phyloP scores from a whole-genome alignment of 2,797 vertebrate genomes.

The Steatocranus sp. region DNA sequence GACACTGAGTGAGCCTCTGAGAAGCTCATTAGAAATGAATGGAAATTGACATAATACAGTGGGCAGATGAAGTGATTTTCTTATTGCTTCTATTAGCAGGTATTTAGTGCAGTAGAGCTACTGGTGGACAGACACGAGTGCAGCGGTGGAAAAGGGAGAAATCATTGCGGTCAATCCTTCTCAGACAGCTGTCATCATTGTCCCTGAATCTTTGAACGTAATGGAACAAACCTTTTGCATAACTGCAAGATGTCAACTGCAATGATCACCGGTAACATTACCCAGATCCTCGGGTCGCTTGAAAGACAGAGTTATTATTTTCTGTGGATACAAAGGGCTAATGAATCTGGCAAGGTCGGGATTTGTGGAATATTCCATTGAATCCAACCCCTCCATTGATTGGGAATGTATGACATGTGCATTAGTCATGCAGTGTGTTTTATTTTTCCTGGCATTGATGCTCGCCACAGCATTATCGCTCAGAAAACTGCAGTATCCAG shows the following conservation, averaged over 20 bases:
- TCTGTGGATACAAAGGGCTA: slow-evolving; percentile 44
- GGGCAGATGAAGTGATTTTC: slow-evolving; percentile 1
- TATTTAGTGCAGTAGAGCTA: slow-evolving; percentile 6
- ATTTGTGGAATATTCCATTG: slow-evolving; percentile 73
- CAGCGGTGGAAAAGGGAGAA: slow-evolving; percentile 18
- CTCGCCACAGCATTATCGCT: slow-evolving; percentile 46
- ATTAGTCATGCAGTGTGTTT: slow-evolving; percentile 69
- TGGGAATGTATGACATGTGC: slow-evolving; percentile 70
- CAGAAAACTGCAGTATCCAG: slow-evolving; percentile 39
- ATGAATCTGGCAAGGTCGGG: slow-evolving; percentile 55
- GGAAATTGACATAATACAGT: slow-evolving; percentile 28
- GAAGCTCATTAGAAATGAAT: slow-evolving; percentile 27
- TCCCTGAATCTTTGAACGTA: slow-evolving; percentile 25
- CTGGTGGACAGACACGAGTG: not conserved
- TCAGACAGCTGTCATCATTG: slow-evolving; percentile 31
- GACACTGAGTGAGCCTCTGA: slow-evolving; percentile 22
- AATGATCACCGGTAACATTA: not conserved
- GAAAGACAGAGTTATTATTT: slow-evolving; percentile 27
- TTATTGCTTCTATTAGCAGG: slow-evolving; percentile 18
- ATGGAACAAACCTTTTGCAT: slow-evolving; percentile 19
- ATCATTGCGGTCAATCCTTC: not conserved
- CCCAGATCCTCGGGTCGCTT: slow-evolving; percentile 24
- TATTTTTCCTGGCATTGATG: slow-evolving; percentile 71
- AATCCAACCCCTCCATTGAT: slow-evolving; percentile 63
- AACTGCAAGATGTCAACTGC: not conserved